A percentile compares a stretch with the other conserved stretches of the same genome.
These are phyloP conservation scores for Sthenelais limicola DNA, from an alignment of 2,888 invertebrate genomes.

Conservation along the genomic window DNA sequence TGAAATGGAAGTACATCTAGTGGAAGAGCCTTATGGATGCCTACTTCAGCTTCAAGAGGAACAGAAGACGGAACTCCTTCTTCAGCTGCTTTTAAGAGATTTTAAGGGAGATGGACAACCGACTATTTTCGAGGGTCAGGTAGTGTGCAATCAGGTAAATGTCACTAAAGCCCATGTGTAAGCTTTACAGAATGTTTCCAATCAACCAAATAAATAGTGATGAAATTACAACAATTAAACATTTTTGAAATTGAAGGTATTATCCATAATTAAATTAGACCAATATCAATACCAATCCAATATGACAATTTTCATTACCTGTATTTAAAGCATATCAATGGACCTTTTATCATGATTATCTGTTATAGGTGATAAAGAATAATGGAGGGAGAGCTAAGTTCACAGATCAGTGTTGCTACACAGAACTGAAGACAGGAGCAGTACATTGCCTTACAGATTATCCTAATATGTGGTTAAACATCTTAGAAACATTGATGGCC, in stretches of 20 bases:
- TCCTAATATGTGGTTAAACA: constrained; percentile 61
- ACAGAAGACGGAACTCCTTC: constrained; percentile 42
- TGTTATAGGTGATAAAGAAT: constrained; percentile 44
- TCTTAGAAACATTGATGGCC: constrained; percentile 63
- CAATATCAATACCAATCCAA: too few species aligned
- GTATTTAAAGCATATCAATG: too few species aligned
- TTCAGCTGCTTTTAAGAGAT: constrained; percentile 48
- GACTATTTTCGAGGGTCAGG: constrained; percentile 42
- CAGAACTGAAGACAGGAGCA: neutral
- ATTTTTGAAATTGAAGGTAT: too few species aligned
- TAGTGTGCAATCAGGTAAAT: constrained; percentile 60
- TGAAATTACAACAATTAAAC: too few species aligned
- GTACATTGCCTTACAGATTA: constrained; percentile 40
- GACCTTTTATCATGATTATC: too few species aligned
- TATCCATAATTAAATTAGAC: too few species aligned
- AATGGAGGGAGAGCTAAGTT: constrained; percentile 46
- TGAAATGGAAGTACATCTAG: constrained; percentile 52
- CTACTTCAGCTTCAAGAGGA: constrained; percentile 54
- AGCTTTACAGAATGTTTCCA: neutral
- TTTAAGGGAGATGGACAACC: constrained; percentile 36
- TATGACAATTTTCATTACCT: too few species aligned
- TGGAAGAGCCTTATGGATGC: constrained; percentile 59
- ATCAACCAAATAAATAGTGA: too few species aligned
- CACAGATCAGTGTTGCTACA: constrained; percentile 49
- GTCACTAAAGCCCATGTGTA: constrained; percentile 48